Percentiles rank a stretch among this genome's conserved stretches.
These are phyloP conservation scores for Drosophila gaucha DNA, from an alignment of 2,888 invertebrate species.

Conservation along the genomic window DNA sequence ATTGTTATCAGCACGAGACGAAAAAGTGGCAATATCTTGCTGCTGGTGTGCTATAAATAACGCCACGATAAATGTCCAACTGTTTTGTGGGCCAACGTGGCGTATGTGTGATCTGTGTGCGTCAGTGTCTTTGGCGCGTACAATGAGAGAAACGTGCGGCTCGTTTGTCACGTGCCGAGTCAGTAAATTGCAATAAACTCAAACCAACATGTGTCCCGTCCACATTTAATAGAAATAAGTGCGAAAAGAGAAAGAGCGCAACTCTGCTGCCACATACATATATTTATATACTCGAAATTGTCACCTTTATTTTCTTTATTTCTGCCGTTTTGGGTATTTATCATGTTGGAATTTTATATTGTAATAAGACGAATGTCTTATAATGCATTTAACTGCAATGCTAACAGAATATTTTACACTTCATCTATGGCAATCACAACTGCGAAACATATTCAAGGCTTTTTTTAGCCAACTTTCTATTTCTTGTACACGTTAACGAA, in stretches of 20 bases:
- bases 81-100: slow-evolving; percentile 26
- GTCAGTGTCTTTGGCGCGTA: slow-evolving; percentile 48
- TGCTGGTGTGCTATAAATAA: slow-evolving; percentile 45
- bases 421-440: background rate
- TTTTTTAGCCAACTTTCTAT: too few relatives aligned
- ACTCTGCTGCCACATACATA: slow-evolving; percentile 8
- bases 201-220: slow-evolving; percentile 67
- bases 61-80: slow-evolving; percentile 34
- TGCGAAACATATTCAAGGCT: background rate
- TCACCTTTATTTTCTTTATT: background rate
- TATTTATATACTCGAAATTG: slow-evolving; percentile 24
- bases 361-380: background rate
- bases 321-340: background rate
- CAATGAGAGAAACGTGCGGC: slow-evolving; percentile 66
- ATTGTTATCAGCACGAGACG: slow-evolving; percentile 32
- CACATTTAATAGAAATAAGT: slow-evolving; percentile 67
- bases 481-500: too few relatives aligned
- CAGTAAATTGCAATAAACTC: slow-evolving; percentile 81
- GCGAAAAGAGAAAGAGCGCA: slow-evolving; percentile 26
- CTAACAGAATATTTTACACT: background rate
- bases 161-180: slow-evolving; percentile 81
- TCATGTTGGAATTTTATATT: background rate
- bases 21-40: slow-evolving; percentile 26
- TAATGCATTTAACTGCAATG: background rate
- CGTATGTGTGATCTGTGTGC: slow-evolving; percentile 53